These are phyloP conservation scores for Spatulosminthurus flaviceps DNA, from an alignment of 2,888 invertebrate species.

Conservation along the genomic window DNA sequence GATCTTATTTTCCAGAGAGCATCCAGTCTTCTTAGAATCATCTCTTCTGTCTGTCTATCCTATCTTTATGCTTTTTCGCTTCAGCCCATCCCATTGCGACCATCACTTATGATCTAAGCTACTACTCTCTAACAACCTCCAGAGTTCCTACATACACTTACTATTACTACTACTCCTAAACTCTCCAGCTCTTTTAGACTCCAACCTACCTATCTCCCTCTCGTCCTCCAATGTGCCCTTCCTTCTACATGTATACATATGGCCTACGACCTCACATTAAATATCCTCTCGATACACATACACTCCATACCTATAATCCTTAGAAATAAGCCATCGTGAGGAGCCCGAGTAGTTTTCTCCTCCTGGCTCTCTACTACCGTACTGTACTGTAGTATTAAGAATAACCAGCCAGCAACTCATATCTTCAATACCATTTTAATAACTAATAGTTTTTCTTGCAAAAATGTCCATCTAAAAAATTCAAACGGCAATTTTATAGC, in stretches of 20 bases:
- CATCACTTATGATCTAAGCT: slow-evolving; percentile 47
- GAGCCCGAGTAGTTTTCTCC: no score
- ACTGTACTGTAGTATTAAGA: neutral
- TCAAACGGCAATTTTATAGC: slow-evolving; percentile 27
- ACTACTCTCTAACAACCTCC: slow-evolving; percentile 10
- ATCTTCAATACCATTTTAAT: slow-evolving; percentile 29
- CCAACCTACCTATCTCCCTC: no score
- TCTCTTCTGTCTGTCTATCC: slow-evolving; percentile 44
- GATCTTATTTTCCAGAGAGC: slow-evolving; percentile 35
- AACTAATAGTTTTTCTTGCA: slow-evolving; percentile 34
- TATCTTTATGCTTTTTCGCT: slow-evolving; percentile 46
- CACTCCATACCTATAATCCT: neutral
- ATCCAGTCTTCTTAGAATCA: slow-evolving; percentile 39
- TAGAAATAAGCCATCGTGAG: neutral
- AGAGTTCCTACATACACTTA: neutral
- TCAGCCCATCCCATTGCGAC: slow-evolving; percentile 47
- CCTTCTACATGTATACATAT: no score
- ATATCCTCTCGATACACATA: neutral
- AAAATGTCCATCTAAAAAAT: slow-evolving; percentile 33
- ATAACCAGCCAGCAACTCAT: slow-evolving; percentile 1
- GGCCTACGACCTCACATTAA: neutral
- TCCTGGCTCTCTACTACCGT: no score
- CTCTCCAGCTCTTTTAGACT: no score
- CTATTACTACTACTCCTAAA: neutral
- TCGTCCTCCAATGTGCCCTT: no score